Base-by-base conservation (phyloP, 2,797 vertebrate species). In the Coregonus sp. region DNA sequence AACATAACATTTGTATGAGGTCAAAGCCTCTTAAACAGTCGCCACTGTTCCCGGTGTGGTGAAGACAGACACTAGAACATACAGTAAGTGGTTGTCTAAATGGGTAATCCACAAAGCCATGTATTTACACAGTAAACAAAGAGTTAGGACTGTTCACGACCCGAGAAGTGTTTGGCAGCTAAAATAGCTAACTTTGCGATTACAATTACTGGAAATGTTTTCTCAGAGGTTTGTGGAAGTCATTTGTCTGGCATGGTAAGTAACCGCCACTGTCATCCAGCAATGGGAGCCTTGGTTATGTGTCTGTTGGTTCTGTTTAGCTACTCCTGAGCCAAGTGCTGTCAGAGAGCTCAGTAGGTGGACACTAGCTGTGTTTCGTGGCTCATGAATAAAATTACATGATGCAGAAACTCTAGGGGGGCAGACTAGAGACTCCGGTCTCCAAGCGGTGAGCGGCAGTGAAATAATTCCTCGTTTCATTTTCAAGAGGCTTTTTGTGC, bases 371-470 rank as follows among this genome's bases (percentile, higher is more conserved):
- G 78, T 86, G 73, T 74, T 82, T 89, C 82, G 84, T 72, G 50
- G 81, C 81, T 82, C 86, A 75, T 87, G 87, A 94, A 89, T 92
- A 86, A 91, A 91, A 88, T 89, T 89, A 88, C 73, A 84, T 87
- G 81, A 92, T 93, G 89, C 85, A 84, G 82, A 91, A 94, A 86
- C 91, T 92, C 74, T 87, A 84, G 93, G 94, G 93, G 92, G 92
- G 85, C 93, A 95, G 93, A 94, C 91, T 91, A 87, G 25, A 89
- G 93, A 81, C 92, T 95, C 94, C 87, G 85, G 81, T 89, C 86
- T 81, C 82, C 88, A 77, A 80, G 82, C 29, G 76, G 82, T 87
- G 87, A 93, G 88, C 86, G 87, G 85, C 70, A 84, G 82, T 82
- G 72, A 88, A 92, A 84, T 80, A 89, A 84, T 86, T 88, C 80